Base-by-base conservation (phyloP, 1,140 invertebrate genomes). In the Drosophila teissieri region DNA sequence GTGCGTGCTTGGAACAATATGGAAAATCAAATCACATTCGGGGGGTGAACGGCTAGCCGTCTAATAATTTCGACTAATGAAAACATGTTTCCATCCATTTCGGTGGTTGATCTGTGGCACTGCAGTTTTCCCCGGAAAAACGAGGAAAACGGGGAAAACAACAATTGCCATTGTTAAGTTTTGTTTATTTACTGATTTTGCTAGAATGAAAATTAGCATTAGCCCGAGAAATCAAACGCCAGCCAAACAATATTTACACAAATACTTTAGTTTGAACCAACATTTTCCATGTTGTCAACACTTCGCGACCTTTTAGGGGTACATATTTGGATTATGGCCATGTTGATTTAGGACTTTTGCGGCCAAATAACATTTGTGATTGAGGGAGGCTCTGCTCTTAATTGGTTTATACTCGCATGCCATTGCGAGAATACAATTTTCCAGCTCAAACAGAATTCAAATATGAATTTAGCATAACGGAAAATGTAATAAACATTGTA, bases 171-270 rank as follows among this genome's bases (percentile, higher is more conserved):
- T 85, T 80, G 62, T 77, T 85, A 39, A 24, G 49, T 51, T 31
- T 80, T 84, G 61, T 86, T 85, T 86, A 86, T 79, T 88, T 75
- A 86, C 70, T 74, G 60, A 67, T 73, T 80, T 62, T 65, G 45
- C 56, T 67, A 54, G 70, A 72, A 64, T 84, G 83, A 79, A 88
- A 86, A 86, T 86, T 86, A 86, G 82, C 82, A 83, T 73, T 79
- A 60, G 46, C 42, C 63, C 54, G 61, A 58, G 65, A 86, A 88
- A 88, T 83, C 75, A 86, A 81, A 81, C 86, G 81, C 63, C 64
- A 72, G 36, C 45, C 78, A 79, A 85, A 86, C 48, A 86, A 86
- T 86, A 86, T 86, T 86, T 83, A 57, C 83, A 52, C 79, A 89
- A 86, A 77, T 79, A 78, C 83, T 86, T 72, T 83, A 89, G 79